phyloP scores from a whole-genome alignment of 2,797 vertebrate species.

The Squalus acanthias region DNA sequence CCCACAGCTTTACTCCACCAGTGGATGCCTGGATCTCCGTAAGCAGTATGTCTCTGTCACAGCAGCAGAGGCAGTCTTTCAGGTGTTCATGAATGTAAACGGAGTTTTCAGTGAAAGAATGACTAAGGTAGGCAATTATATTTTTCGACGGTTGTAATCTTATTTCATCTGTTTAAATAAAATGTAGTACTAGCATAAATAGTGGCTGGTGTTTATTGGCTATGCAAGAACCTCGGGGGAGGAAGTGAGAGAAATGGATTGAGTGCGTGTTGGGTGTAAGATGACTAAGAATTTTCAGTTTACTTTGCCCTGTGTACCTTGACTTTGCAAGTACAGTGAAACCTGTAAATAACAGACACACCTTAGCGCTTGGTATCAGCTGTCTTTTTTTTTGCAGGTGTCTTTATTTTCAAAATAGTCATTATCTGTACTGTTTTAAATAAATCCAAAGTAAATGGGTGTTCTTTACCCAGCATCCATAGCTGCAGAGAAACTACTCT shows the following conservation, averaged over 20 bases:
- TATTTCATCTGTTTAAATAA: background rate
- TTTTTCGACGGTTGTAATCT: background rate
- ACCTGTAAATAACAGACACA: background rate
- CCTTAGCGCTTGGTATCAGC: background rate
- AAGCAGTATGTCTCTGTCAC: slow-evolving; percentile 57
- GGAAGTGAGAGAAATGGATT: background rate
- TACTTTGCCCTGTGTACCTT: background rate
- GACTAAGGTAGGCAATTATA: slow-evolving; percentile 52
- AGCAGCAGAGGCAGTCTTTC: slow-evolving; percentile 56
- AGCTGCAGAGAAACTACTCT: background rate
- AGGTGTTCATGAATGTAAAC: slow-evolving; percentile 54
- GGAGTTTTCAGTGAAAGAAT: slow-evolving; percentile 56
- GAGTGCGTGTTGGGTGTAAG: background rate
- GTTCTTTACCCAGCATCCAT: background rate
- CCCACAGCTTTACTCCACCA: slow-evolving; percentile 46
- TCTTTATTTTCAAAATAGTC: background rate
- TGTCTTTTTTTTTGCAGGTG: background rate
- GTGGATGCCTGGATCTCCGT: slow-evolving; percentile 54
- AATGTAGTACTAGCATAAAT: background rate
- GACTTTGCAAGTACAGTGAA: background rate
- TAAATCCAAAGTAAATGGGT: background rate
- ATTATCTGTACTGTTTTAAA: background rate
- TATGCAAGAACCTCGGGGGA: too few species aligned
- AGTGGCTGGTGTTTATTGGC: background rate
- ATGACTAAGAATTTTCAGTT: background rate